A percentile compares a stretch with the other conserved stretches of the same genome.
Conservation (phyloP, 2,797 vertebrate genomes). For the Crocodylus rhombifer region DNA sequence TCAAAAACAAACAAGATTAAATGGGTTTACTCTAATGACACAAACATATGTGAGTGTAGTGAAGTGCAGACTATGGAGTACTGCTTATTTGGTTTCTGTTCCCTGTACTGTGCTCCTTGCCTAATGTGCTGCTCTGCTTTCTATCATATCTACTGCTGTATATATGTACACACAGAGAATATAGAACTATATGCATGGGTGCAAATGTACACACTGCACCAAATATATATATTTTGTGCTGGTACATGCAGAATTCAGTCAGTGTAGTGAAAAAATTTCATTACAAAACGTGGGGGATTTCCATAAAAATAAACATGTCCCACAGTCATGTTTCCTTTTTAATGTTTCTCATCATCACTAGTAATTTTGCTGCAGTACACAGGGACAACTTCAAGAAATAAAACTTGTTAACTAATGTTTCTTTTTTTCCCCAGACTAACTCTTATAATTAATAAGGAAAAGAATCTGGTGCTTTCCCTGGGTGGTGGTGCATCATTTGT, state of each 20-base stretch:
- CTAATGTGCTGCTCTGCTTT: too few relatives aligned
- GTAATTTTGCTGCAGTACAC: background rate
- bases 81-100: too few relatives aligned
- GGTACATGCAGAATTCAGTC: background rate
- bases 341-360: background rate
- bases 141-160: too few relatives aligned
- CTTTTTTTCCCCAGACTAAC: slow-evolving; percentile 82
- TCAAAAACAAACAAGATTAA: too few relatives aligned
- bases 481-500: slow-evolving; percentile 85
- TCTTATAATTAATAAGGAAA: slow-evolving; percentile 83
- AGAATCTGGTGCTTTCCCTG: slow-evolving; percentile 85
- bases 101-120: too few relatives aligned
- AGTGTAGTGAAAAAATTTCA: background rate
- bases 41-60: too few relatives aligned
- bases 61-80: too few relatives aligned
- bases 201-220: too few relatives aligned
- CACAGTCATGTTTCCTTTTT: background rate
- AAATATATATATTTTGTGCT: too few relatives aligned
- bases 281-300: background rate
- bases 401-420: background rate
- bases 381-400: background rate
- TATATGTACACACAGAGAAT: too few relatives aligned
- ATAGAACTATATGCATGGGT: too few relatives aligned
- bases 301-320: background rate
- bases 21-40: too few relatives aligned